Percentiles rank a stretch among this genome's conserved stretches.
Evolutionary conservation across 1,140 invertebrate genomes (phyloP).

Genomic region (Idris sp.): DNA sequence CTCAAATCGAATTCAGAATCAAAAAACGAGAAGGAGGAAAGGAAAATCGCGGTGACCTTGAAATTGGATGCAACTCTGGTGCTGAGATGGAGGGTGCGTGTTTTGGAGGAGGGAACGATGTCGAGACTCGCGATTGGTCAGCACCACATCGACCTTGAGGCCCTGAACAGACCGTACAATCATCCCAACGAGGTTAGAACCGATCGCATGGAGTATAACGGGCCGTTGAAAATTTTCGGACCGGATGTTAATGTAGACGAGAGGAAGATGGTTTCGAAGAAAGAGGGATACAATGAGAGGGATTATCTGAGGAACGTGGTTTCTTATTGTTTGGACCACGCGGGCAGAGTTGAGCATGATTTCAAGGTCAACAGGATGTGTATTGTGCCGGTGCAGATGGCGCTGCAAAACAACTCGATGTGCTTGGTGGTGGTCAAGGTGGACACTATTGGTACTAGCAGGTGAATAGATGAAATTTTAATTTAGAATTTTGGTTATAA

Average conservation of each 20-base stretch:
- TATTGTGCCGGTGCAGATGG: slow-evolving; percentile 69
- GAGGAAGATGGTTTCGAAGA: slow-evolving; percentile 50
- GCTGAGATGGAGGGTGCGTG: slow-evolving; percentile 70
- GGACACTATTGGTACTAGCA: slow-evolving; percentile 74
- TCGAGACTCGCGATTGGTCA: slow-evolving; percentile 72
- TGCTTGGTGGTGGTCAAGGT: slow-evolving; percentile 69
- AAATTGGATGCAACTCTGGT: slow-evolving; percentile 71
- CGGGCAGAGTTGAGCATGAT: slow-evolving; percentile 67
- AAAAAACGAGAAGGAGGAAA: slow-evolving; percentile 34
- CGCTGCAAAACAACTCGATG: slow-evolving; percentile 74
- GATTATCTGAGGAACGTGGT: slow-evolving; percentile 71
- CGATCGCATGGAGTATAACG: slow-evolving; percentile 68
- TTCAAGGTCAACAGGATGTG: slow-evolving; percentile 71
- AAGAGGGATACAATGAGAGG: slow-evolving; percentile 63
- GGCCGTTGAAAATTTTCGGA: slow-evolving; percentile 75
- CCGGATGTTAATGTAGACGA: slow-evolving; percentile 72
- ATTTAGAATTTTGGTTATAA: too few species aligned
- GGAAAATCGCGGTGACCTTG: slow-evolving; percentile 51
- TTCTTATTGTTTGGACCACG: slow-evolving; percentile 71
- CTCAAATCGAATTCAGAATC: neutral
- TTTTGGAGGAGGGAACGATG: slow-evolving; percentile 67
- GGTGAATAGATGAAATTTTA: slow-evolving; percentile 54
- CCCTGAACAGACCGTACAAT: slow-evolving; percentile 71
- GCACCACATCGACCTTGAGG: slow-evolving; percentile 73
- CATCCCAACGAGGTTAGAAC: slow-evolving; percentile 67